Evolutionary conservation across 2,888 invertebrate genomes (phyloP).

Genomic region (Merodon equestris): DNA sequence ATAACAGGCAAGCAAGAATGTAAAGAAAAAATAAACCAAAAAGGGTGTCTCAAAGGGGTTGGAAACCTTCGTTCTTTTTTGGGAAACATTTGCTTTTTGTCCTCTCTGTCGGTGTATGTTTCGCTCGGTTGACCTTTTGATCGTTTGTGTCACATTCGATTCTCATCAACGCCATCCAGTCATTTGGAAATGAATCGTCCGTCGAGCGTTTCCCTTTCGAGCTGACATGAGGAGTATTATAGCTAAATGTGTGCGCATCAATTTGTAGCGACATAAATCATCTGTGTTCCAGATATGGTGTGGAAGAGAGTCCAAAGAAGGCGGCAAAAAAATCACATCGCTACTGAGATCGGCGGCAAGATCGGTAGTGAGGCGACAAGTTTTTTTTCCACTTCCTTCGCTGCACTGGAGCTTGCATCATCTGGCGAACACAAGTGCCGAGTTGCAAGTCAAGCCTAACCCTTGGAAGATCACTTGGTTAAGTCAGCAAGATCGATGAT

Average conservation of each 20-base stretch:
- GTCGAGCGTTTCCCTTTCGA: no score
- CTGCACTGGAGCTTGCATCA: conserved; percentile 2
- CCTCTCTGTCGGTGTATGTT: neutral
- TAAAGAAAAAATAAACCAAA: no score
- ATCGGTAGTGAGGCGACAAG: conserved; percentile 51
- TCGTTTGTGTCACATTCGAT: conserved; percentile 64
- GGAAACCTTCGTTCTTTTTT: conserved; percentile 39
- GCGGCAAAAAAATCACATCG: conserved; percentile 16
- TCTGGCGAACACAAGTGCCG: conserved; percentile 33
- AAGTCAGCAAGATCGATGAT: conserved; percentile 50
- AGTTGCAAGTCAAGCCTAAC: conserved; percentile 29
- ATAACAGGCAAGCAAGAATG: no score
- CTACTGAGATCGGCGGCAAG: conserved; percentile 6
- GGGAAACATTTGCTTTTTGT: neutral
- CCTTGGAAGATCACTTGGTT: no score
- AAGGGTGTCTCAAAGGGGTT: conserved; percentile 42
- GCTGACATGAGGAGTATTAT: conserved; percentile 8
- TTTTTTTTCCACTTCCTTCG: conserved; percentile 44
- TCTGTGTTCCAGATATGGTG: conserved; percentile 51
- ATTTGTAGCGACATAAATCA: conserved; percentile 64
- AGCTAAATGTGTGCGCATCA: conserved; percentile 44
- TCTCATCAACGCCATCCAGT: conserved; percentile 61
- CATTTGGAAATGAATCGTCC: conserved; percentile 54
- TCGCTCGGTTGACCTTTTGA: conserved; percentile 63
- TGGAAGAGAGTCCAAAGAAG: conserved; percentile 30